Conservation (phyloP, 2,797 vertebrate species). For the Hemibagrus guttatus region DNA sequence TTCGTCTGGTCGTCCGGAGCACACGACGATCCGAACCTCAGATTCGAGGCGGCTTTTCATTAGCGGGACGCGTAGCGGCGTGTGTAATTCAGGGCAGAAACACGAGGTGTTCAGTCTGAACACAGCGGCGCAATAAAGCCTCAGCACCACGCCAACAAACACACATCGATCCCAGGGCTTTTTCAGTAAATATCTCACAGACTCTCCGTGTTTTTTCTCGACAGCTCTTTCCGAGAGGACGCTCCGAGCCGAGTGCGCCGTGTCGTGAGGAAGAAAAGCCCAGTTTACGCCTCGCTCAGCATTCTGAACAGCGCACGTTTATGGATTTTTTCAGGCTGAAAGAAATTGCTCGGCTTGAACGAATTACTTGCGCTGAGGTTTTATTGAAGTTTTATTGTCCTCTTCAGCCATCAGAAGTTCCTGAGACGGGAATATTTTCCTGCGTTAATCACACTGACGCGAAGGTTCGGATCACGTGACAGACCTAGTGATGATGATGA, state of each 20-base stretch:
- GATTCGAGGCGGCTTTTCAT: slow-evolving; percentile 44
- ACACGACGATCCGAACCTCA: neutral
- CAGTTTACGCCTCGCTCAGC: slow-evolving; percentile 4
- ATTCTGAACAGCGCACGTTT: neutral
- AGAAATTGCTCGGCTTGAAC: neutral
- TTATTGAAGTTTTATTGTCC: slow-evolving; percentile 9
- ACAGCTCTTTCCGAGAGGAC: slow-evolving; percentile 29
- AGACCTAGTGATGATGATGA: neutral
- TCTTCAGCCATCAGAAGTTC: slow-evolving; percentile 19
- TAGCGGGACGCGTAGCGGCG: slow-evolving; percentile 8
- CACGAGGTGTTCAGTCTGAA: slow-evolving; percentile 20
- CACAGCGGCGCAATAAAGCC: slow-evolving; percentile 32
- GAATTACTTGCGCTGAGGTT: slow-evolving; percentile 1
- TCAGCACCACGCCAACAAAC: slow-evolving; percentile 32
- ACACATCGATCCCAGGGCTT: slow-evolving; percentile 41
- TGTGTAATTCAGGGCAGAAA: slow-evolving; percentile 42
- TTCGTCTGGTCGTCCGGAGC: neutral
- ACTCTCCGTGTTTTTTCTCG: slow-evolving; percentile 9
- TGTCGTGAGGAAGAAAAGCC: slow-evolving; percentile 32
- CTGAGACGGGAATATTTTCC: slow-evolving; percentile 6
- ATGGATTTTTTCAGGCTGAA: slow-evolving; percentile 18
- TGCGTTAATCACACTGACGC: slow-evolving; percentile 1
- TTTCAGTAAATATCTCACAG: slow-evolving; percentile 42
- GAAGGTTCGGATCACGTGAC: no score
- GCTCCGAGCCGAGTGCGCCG: slow-evolving; percentile 2